Evolutionary conservation across 2,888 invertebrate genomes (phyloP), one percentile per base, ranked within the genome.

Genomic region (Anorthoa munda): DNA sequence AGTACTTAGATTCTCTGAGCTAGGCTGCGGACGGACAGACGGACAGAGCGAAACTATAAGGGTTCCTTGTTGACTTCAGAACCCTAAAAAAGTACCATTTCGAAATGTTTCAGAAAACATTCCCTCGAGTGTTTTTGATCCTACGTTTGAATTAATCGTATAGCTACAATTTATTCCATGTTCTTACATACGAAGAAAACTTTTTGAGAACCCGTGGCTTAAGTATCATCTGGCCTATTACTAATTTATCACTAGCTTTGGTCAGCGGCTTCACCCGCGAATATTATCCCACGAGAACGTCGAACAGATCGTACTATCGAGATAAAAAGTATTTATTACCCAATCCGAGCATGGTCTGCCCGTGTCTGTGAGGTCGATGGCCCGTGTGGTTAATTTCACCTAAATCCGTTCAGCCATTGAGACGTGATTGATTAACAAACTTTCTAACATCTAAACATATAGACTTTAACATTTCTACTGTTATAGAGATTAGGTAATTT

Each of bases 111-210:
- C 9, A 23, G 46, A 46, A 61, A 61, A 64, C 17, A 15, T 55
- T 64, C 55, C 3, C 26, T 18, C 18, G 21, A 46, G 55, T 56
- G n/a, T 65, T 21, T 48, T 31, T 65, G 18, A 23, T 48, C 64
- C 56, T 46, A 48, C 46, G 46, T 56, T 48, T 31, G 48, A 70
- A 65, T 39, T 56, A 64, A 65, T 64, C 21, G 9, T 15, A 56
- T 65, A 23, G 21, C 11, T 64, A 26, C 13, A 56, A 56, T 39
- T 23, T 39, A 45, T 17, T 23, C 4, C 9, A 23, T 15, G n/a
- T 23, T 45, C 15, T 56, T 17, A 15, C 48, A 48, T 31, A 51
- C 31, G 2, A 55, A 61, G 21, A 23, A 63, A 56, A 9, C 17
- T 56, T 21, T 48, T 45, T 7, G 46, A 26, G 17, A 4, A 46